A percentile compares a stretch with the other conserved stretches of the same genome.
phyloP scores from a whole-genome alignment of 2,888 invertebrate species.

The Heliconius sara region DNA sequence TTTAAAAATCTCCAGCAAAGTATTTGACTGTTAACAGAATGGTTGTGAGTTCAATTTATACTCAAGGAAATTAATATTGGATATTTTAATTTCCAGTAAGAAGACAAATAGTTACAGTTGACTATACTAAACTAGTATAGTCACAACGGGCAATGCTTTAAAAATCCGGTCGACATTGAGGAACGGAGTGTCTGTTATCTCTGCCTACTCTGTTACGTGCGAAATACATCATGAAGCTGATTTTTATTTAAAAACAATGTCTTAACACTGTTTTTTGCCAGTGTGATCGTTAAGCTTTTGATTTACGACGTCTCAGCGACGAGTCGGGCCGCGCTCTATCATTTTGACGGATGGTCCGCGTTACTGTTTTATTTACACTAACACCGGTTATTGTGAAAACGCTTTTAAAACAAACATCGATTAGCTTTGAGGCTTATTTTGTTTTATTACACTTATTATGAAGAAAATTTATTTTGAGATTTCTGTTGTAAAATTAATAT shows the following conservation, averaged over 20 bases:
- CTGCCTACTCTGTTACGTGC: no score
- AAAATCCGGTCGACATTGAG: no score
- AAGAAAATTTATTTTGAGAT: not conserved
- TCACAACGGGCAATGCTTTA: not conserved
- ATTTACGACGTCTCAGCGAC: slow-evolving; percentile 29
- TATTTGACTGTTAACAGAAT: not conserved
- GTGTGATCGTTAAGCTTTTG: slow-evolving; percentile 19
- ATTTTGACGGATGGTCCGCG: slow-evolving; percentile 28
- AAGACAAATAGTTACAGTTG: not conserved
- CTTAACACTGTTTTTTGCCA: not conserved
- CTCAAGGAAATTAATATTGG: no score
- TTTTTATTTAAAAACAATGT: not conserved
- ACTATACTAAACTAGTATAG: no score
- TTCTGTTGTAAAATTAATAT: not conserved
- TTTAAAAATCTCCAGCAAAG: not conserved
- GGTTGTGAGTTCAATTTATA: not conserved
- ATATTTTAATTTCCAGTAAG: not conserved
- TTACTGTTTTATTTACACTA: slow-evolving; percentile 23
- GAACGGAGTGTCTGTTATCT: no score
- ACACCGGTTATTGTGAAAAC: slow-evolving; percentile 18
- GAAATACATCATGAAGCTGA: no score
- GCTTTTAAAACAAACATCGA: not conserved
- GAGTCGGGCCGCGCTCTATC: slow-evolving; percentile 19
- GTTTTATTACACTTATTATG: not conserved
- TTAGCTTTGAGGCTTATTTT: not conserved